Conservation (phyloP, 2,113 vertebrate species). For the Caloenas nicobarica region DNA sequence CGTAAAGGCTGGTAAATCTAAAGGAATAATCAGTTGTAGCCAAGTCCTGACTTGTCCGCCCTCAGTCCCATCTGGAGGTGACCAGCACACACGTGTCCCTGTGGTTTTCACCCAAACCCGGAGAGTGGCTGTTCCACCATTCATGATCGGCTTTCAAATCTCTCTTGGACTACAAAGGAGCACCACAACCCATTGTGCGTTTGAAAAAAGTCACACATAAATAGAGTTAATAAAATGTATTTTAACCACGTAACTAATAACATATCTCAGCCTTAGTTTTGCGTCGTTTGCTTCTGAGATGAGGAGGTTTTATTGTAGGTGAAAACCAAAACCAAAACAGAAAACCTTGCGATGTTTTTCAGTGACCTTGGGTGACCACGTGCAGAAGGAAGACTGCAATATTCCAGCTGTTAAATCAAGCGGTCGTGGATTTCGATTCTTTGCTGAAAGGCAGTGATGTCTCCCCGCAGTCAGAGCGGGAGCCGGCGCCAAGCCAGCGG, state of each 20-base stretch:
- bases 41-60: neutral
- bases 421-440: neutral
- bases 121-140: neutral
- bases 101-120: neutral
- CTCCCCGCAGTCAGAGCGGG: neutral
- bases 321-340: neutral
- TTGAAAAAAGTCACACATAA: neutral
- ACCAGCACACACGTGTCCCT: rapidly evolving
- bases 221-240: neutral
- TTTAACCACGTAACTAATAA: neutral
- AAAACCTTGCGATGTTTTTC: neutral
- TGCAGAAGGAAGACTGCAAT: neutral
- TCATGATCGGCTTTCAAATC: neutral
- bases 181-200: too few relatives aligned
- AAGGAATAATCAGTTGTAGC: neutral
- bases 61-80: neutral
- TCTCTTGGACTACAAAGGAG: neutral
- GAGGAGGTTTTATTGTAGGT: neutral
- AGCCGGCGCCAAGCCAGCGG: neutral
- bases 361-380: neutral
- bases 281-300: neutral
- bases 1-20: neutral
- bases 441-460: neutral
- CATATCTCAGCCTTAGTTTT: neutral
- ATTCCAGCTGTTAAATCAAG: neutral